Evolutionary conservation across 2,888 invertebrate genomes (phyloP), one percentile per base, ranked within the genome.

Genomic region (Stictocephala bisonia): DNA sequence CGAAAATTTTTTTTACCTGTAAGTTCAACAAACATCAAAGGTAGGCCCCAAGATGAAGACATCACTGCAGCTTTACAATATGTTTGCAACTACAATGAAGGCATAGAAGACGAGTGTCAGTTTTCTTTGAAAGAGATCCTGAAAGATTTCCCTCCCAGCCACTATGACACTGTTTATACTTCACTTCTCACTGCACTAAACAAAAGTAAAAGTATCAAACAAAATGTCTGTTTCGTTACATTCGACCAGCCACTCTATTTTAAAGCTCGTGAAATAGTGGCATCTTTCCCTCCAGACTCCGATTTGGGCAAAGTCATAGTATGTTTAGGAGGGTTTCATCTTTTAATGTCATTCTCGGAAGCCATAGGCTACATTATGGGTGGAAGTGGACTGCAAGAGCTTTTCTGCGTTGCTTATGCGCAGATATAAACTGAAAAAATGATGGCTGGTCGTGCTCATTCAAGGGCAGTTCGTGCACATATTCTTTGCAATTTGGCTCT

Each of bases 311-410:
- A 66, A 9, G 60, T 76, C 1, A 72, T 78, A 58, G 78, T 81
- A 58, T 77, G 81, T 74, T 77, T 82, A 50, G 82, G 81, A 11
- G 80, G 81, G 4, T 82, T 82, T 77, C 82, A 82, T 73, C 44
- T 79, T 27, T 29, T 82, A 24, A 82, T 84, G 83, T 83, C 82
- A 0, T 84, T 80, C 77, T 67, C 83, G 51, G 81, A 81, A 68
- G 40, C 80, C 31, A 77, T 83, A 51, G 83, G 83, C 24, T 74
- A 78, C 64, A 77, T 83, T 27, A 84, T 84, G 83, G 75, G 75
- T 15, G 83, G 83, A 73, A 84, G 83, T 75, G 84, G 84, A 6
- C 29, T 84, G 11, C 81, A 81, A 76, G 82, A 84, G 75, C 71
- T 77, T 9, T 74, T 80, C 13, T 60, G 60, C 24, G 56, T 31